These are phyloP conservation scores for Dolichallabes microphthalmus DNA, from an alignment of 2,113 vertebrate species.

Conservation along the genomic window DNA sequence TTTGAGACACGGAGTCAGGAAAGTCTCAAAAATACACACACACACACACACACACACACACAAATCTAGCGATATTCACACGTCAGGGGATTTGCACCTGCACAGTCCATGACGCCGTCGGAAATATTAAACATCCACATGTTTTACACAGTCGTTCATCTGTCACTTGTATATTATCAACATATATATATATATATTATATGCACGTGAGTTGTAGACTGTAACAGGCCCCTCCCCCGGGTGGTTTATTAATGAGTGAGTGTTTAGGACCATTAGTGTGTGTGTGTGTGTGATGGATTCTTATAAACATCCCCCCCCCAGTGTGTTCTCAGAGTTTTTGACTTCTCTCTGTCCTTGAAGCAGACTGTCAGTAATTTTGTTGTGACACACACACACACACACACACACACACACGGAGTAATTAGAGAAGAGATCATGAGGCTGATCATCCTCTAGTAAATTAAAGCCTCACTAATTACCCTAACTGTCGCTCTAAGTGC, in stretches of 20 bases:
- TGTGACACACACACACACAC: not conserved
- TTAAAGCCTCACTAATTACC: constrained; percentile 40
- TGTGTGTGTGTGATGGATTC: not conserved
- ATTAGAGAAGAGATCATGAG: constrained; percentile 29
- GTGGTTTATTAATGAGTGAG: not conserved
- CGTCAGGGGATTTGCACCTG: no score
- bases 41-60: no score
- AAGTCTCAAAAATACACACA: no score
- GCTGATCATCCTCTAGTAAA: constrained; percentile 45
- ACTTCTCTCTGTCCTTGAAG: not conserved
- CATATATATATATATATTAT: no score
- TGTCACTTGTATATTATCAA: no score
- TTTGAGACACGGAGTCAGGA: no score
- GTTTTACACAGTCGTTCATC: no score
- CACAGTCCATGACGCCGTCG: no score
- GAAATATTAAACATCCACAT: no score
- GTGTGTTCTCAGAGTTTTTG: not conserved
- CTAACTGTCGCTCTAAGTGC: constrained; percentile 31
- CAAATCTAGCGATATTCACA: no score
- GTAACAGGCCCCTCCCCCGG: not conserved
- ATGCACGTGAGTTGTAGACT: no score
- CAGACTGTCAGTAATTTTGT: not conserved
- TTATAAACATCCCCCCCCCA: not conserved
- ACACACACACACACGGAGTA: not conserved
- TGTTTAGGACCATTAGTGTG: not conserved